phyloP scores from a whole-genome alignment of 2,888 invertebrate genomes.

The Rhagonycha fulva region DNA sequence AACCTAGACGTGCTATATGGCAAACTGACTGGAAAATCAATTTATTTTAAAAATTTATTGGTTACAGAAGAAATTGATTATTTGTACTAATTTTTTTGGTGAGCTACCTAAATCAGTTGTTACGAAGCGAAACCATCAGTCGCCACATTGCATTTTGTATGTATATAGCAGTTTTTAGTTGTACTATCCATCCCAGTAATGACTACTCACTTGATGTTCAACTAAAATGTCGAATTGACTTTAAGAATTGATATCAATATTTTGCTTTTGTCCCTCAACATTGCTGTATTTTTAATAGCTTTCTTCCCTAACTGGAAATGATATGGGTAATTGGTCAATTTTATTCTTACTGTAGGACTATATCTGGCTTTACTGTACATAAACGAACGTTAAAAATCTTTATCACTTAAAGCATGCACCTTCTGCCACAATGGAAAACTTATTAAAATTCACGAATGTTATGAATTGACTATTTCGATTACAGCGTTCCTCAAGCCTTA shows the following conservation, averaged over 20 bases:
- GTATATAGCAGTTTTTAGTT: background rate
- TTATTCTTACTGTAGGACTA: background rate
- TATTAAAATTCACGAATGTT: slow-evolving; percentile 13
- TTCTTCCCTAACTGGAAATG: background rate
- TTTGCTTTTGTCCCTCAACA: background rate
- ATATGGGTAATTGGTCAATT: background rate
- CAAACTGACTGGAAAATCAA: background rate
- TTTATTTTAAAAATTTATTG: no score
- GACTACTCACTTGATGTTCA: background rate
- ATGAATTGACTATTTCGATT: slow-evolving; percentile 40
- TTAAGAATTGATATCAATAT: background rate
- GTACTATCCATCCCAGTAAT: background rate
- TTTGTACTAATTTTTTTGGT: no score
- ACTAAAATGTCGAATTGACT: background rate
- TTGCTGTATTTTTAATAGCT: background rate
- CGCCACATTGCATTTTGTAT: background rate
- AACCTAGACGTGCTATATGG: background rate
- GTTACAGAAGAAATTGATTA: no score
- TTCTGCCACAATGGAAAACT: background rate
- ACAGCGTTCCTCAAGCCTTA: slow-evolving; percentile 45
- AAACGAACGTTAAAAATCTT: background rate
- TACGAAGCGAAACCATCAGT: background rate
- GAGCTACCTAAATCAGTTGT: no score
- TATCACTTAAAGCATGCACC: slow-evolving; percentile 1
- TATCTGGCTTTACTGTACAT: background rate